Base-by-base conservation (phyloP, 2,113 vertebrate genomes). In the Caracal caracal region DNA sequence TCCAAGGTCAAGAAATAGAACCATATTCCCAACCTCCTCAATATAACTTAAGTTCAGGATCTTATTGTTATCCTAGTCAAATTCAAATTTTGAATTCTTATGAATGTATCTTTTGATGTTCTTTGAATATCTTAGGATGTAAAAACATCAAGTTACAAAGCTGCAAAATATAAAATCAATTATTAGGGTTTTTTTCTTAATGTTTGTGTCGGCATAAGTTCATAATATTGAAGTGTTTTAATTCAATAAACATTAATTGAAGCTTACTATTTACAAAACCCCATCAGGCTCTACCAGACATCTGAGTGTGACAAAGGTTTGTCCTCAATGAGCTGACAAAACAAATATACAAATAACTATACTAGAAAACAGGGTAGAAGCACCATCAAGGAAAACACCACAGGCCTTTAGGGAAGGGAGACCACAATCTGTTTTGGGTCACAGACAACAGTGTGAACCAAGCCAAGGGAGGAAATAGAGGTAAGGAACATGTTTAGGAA, bases 1-100 rank as follows among this genome's bases (percentile, higher is more conserved):
- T 33, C 22, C n/a, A 73, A 96, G 91, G 76, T 92, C 59, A 91
- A 93, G 53, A 92, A 80, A 80, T 13, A 94, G 81, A 94, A 81
- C 33, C 75, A 35, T 78, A 33, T 49, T 51, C 17, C 28, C 17
- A 65, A 51, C 10, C 40, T 90, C 47, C 24, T 61, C 17, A 11
- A 59, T 8, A 71, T 6, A 84, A 70, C 19, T 49, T 81, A 94
- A 88, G 8, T 35, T 92, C 71, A 94, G 33, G 35, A 79, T 61
- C 68, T 66, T 82, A 89, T 0, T 93, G 28, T 17, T 79, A 26
- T 66, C 56, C 24, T 71, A 47, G 37, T 81, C 65, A 56, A 84
- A 86, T 88, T 61, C 66, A 92, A 93, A 87, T 56, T 61, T 75
- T 83, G 35, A 89, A 84, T 66, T 78, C 68, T 94, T 88, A 61